These are phyloP conservation scores for Colossoma macropomum DNA, from an alignment of 2,113 vertebrate species.

Conservation along the genomic window DNA sequence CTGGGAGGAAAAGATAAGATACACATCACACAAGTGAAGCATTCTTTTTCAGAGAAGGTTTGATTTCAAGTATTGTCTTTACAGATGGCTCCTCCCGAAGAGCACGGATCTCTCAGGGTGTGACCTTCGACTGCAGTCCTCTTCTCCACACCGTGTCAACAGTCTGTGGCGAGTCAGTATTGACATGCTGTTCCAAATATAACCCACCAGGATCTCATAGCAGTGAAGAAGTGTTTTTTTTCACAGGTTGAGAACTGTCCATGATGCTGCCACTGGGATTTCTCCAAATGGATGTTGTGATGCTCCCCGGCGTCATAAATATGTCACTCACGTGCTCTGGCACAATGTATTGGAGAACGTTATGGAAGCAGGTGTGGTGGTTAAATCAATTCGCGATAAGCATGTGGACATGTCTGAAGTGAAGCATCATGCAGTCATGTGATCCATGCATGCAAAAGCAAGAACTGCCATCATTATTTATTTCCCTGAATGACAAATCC, in stretches of 20 bases:
- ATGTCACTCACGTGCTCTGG: background rate
- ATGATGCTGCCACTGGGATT: background rate
- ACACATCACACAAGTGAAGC: background rate
- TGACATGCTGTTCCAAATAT: conserved; percentile 24
- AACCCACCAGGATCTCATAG: background rate
- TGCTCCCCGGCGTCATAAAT: background rate
- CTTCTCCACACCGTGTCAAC: background rate
- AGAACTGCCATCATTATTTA: no score
- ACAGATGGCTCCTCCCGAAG: background rate
- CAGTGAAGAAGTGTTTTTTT: background rate
- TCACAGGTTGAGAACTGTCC: background rate
- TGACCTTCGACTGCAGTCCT: background rate
- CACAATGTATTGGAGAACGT: background rate
- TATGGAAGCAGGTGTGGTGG: background rate
- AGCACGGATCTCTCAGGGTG: background rate
- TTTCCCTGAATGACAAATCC: no score
- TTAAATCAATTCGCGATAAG: background rate
- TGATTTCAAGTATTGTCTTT: background rate
- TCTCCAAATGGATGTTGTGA: conserved; percentile 23
- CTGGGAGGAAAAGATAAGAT: background rate
- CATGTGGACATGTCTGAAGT: no score
- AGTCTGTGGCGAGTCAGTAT: conserved; percentile 3
- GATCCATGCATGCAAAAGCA: no score
- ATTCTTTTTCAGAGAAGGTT: background rate
- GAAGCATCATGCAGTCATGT: no score